Conservation (phyloP, 1,140 invertebrate species). For the Drosophila saltans region DNA sequence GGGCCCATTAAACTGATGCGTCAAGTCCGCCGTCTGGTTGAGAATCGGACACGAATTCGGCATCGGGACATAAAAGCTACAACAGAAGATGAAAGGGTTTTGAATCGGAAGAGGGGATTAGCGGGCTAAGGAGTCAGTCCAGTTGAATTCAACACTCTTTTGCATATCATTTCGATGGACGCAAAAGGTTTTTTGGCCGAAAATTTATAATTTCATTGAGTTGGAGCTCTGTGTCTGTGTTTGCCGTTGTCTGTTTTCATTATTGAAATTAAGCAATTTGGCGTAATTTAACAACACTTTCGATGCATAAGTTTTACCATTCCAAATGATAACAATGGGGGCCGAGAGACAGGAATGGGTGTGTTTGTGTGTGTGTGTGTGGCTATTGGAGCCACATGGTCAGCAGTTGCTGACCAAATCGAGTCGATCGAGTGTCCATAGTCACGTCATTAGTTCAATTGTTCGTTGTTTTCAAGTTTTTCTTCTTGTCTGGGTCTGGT, state of each 20-base stretch:
- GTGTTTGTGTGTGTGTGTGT: slow-evolving; percentile 14
- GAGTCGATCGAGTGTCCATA: slow-evolving; percentile 65
- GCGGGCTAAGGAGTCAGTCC: neutral
- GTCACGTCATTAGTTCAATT: slow-evolving; percentile 79
- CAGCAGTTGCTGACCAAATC: slow-evolving; percentile 16
- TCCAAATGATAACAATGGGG: slow-evolving; percentile 71
- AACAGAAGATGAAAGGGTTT: neutral
- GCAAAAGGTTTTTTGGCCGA: slow-evolving; percentile 18
- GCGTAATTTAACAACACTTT: slow-evolving; percentile 82
- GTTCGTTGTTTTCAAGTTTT: slow-evolving; percentile 57
- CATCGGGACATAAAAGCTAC: slow-evolving; percentile 23
- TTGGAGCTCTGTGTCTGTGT: slow-evolving; percentile 17
- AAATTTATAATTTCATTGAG: slow-evolving; percentile 80
- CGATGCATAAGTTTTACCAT: slow-evolving; percentile 75
- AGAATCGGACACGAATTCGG: slow-evolving; percentile 21
- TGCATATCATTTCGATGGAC: slow-evolving; percentile 65
- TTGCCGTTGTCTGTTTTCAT: slow-evolving; percentile 51
- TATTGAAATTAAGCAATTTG: slow-evolving; percentile 82
- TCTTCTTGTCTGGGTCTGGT: slow-evolving; percentile 23
- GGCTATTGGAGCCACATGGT: slow-evolving; percentile 18
- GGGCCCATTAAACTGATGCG: slow-evolving; percentile 70
- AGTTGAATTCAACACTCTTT: slow-evolving; percentile 46
- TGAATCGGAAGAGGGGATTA: slow-evolving; percentile 19
- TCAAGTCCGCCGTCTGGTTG: slow-evolving; percentile 60
- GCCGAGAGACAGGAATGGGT: slow-evolving; percentile 9